These are phyloP conservation scores for Leguminivora glycinivorella DNA, from an alignment of 1,140 invertebrate species.

Conservation along the genomic window DNA sequence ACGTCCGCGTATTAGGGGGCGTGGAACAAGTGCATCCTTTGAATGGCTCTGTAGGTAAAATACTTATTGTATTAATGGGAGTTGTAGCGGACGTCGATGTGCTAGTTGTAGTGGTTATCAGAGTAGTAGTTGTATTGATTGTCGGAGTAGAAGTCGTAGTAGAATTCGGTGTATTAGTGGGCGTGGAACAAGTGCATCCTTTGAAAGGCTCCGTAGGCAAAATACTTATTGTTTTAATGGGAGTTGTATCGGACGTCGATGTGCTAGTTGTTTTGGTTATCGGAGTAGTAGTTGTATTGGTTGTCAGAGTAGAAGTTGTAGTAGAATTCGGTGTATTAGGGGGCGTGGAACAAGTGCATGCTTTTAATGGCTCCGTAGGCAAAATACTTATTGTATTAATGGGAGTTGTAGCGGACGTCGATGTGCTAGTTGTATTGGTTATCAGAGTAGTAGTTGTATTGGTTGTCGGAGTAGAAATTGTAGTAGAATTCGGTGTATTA, in stretches of 20 bases:
- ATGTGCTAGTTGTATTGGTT: slow-evolving; percentile 11
- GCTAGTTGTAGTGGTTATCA: slow-evolving; percentile 22
- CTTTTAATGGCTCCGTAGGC: slow-evolving; percentile 25
- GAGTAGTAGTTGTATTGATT: too few species aligned
- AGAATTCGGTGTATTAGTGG: slow-evolving; percentile 28
- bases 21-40: too few species aligned
- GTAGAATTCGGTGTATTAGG: slow-evolving; percentile 5
- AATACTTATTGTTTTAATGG: not conserved
- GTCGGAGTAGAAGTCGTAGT: too few species aligned
- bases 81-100: not conserved
- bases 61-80: not conserved
- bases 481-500: too few species aligned
- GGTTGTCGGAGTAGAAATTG: slow-evolving; percentile 15
- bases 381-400: not conserved
- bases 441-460: not conserved
- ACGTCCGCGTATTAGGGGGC: too few species aligned
- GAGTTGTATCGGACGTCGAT: too few species aligned
- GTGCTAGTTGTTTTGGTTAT: too few species aligned
- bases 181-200: not conserved
- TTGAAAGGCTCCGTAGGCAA: too few species aligned
- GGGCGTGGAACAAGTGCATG: slow-evolving; percentile 24
- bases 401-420: slow-evolving; percentile 12
- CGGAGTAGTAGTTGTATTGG: not conserved
- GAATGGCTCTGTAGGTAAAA: not conserved
- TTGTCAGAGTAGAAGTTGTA: not conserved